phyloP scores from a whole-genome alignment of 2,888 invertebrate genomes.

The Drosophila yooni region DNA sequence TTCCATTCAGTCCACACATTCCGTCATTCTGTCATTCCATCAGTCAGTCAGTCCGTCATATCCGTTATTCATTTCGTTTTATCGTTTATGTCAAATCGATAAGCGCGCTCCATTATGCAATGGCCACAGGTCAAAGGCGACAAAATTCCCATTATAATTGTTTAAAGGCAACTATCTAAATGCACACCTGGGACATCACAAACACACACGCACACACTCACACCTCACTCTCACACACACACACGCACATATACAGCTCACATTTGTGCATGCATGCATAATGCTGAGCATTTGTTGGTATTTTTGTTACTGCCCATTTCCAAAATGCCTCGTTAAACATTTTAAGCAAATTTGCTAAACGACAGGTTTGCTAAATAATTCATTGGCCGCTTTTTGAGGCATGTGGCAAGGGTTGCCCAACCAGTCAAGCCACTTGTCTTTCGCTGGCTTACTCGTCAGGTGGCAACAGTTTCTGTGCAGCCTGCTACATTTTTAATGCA shows the following conservation, averaged over 20 bases:
- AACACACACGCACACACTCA: conserved; percentile 35
- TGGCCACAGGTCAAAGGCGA: conserved; percentile 50
- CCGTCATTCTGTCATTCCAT: conserved; percentile 1
- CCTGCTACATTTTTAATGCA: conserved; percentile 67
- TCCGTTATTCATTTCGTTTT: conserved; percentile 15
- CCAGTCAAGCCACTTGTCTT: conserved; percentile 7
- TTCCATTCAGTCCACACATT: background rate
- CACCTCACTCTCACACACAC: conserved; percentile 5
- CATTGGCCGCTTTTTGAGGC: conserved; percentile 54
- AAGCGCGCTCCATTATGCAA: conserved; percentile 61
- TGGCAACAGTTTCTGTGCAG: conserved; percentile 53
- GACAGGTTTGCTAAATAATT: conserved; percentile 64
- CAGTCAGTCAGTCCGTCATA: conserved; percentile 16
- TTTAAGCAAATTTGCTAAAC: conserved; percentile 73
- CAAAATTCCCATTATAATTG: conserved; percentile 52
- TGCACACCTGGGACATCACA: conserved; percentile 52
- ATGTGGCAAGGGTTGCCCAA: conserved; percentile 28
- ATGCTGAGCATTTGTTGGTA: conserved; percentile 54
- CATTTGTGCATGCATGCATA: conserved; percentile 66
- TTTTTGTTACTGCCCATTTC: conserved; percentile 29
- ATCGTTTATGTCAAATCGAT: conserved; percentile 52
- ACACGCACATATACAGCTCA: conserved; percentile 18
- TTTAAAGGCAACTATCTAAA: conserved; percentile 57
- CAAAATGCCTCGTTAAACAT: conserved; percentile 66
- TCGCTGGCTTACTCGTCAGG: conserved; percentile 8